Evolutionary conservation across 2,888 invertebrate genomes (phyloP).

Genomic region (Athripsodes cinereus): DNA sequence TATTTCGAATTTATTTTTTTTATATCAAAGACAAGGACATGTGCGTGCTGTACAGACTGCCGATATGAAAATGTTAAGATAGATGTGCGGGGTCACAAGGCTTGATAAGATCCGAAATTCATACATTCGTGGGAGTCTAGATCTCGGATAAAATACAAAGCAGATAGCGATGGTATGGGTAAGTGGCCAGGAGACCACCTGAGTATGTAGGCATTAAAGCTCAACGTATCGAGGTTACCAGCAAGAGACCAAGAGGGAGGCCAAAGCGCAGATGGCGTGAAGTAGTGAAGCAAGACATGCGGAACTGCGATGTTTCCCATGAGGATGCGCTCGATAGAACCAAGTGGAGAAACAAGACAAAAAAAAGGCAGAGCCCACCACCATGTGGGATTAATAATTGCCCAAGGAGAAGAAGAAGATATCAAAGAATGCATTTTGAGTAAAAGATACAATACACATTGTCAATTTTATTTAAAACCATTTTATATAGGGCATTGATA

Average conservation of each 20-base stretch:
- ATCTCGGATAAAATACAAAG: neutral
- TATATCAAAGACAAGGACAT: neutral
- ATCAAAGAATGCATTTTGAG: too few relatives aligned
- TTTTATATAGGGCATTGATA: too few relatives aligned
- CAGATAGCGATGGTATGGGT: neutral
- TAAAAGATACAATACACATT: too few relatives aligned
- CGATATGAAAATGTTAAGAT: neutral
- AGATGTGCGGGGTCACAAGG: slow-evolving; percentile 1
- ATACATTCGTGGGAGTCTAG: slow-evolving; percentile 1
- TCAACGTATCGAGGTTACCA: neutral
- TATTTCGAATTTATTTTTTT: too few relatives aligned
- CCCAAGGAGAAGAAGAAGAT: too few relatives aligned
- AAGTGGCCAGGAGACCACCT: neutral
- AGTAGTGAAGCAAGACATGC: neutral
- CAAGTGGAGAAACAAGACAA: neutral
- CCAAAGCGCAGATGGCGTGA: neutral
- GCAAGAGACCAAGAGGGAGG: neutral
- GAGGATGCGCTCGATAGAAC: neutral
- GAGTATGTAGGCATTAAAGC: neutral
- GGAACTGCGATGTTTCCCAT: neutral
- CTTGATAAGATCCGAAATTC: neutral
- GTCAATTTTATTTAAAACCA: too few relatives aligned
- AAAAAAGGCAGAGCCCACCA: too few relatives aligned
- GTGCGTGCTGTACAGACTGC: neutral
- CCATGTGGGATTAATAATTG: too few relatives aligned